Percentiles rank a stretch among this genome's conserved stretches.
These are phyloP conservation scores for Synanthedon tipuliformis DNA, from an alignment of 2,888 invertebrate species.

Conservation along the genomic window DNA sequence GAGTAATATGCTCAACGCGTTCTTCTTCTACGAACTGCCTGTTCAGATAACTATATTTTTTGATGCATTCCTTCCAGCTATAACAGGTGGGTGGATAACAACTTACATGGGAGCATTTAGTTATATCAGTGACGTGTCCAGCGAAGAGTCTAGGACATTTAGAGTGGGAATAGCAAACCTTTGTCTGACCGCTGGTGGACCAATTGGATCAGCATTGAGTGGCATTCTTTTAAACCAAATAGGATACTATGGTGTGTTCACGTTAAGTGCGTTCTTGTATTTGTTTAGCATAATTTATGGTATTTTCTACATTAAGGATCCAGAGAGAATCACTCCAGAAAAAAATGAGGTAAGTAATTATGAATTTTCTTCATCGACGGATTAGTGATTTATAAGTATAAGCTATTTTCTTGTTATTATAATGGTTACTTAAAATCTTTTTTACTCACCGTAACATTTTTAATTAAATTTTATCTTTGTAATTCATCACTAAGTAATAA, in stretches of 20 bases:
- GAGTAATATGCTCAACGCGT: constrained; percentile 63
- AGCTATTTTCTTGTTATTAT: no score
- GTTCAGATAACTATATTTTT: constrained; percentile 62
- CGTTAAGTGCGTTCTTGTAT: constrained; percentile 47
- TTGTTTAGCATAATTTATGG: constrained; percentile 54
- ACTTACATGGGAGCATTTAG: constrained; percentile 70
- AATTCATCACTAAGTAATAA: no score
- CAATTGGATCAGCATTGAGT: constrained; percentile 51
- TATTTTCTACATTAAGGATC: constrained; percentile 46
- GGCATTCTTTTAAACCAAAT: constrained; percentile 45
- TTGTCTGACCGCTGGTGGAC: constrained; percentile 49
- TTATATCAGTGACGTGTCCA: constrained; percentile 71
- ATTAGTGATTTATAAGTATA: no score
- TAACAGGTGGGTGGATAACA: constrained; percentile 68
- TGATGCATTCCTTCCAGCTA: constrained; percentile 62
- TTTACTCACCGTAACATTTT: no score
- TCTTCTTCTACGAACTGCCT: constrained; percentile 65
- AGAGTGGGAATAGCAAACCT: constrained; percentile 69
- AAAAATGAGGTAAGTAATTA: constrained; percentile 21
- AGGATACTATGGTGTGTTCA: constrained; percentile 67
- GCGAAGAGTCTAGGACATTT: constrained; percentile 66
- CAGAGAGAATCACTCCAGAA: constrained; percentile 21
- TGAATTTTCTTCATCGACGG: no score
- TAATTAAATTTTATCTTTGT: no score
- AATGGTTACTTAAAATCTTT: no score